A percentile compares a stretch with the other conserved stretches of the same genome.
Conservation (phyloP, 2,797 vertebrate species). For the Darevskia mixta region DNA sequence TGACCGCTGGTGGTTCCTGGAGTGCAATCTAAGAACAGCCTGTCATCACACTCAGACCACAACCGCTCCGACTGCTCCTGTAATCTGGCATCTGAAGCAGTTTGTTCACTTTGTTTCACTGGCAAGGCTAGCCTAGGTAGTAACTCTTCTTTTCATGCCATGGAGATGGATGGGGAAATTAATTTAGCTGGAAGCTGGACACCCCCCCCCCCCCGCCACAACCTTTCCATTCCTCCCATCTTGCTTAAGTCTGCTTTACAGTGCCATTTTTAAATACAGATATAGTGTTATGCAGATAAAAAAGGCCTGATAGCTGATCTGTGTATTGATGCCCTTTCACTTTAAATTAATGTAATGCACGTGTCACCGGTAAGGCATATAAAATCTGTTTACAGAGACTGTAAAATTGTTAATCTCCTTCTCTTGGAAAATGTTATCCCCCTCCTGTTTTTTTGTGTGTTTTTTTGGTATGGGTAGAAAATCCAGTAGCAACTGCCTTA, state of each 20-base stretch:
- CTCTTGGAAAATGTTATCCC: slow-evolving; percentile 62
- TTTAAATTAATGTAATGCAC: slow-evolving; percentile 44
- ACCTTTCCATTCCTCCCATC: background rate
- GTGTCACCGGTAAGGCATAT: slow-evolving; percentile 34
- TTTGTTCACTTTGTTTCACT: background rate
- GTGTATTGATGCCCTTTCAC: slow-evolving; percentile 53
- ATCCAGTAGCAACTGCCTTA: slow-evolving; percentile 75
- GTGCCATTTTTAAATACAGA: background rate
- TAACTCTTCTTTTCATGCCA: background rate
- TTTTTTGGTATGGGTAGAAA: slow-evolving; percentile 63
- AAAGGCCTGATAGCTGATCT: slow-evolving; percentile 40
- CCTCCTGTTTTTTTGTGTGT: slow-evolving; percentile 31
- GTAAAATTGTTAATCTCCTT: slow-evolving; percentile 68
- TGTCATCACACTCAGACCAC: background rate
- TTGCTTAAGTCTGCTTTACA: background rate
- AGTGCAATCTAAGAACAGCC: background rate
- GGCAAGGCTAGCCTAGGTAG: background rate
- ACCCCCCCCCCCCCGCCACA: background rate
- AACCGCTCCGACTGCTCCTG: background rate
- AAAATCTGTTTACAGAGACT: slow-evolving; percentile 50
- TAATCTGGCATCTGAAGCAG: background rate
- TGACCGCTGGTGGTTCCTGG: background rate
- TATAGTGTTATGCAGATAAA: slow-evolving; percentile 7
- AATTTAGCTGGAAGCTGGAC: background rate
- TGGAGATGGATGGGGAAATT: background rate